These are phyloP conservation scores for Lophius piscatorius DNA, from an alignment of 2,113 vertebrate genomes.

Conservation along the genomic window DNA sequence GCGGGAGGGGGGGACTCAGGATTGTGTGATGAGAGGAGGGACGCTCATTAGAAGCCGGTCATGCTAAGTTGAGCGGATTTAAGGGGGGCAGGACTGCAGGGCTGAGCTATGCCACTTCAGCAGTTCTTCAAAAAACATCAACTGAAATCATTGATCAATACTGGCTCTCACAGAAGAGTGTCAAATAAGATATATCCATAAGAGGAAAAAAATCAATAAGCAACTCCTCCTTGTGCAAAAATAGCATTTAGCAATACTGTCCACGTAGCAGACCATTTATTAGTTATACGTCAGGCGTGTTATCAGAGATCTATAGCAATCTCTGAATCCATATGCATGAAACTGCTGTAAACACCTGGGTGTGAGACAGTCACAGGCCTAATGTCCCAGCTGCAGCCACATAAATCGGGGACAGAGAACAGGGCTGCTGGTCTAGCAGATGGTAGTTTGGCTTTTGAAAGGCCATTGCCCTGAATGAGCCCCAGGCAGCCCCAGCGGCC, in stretches of 20 bases:
- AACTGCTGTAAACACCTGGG: slow-evolving; percentile 57
- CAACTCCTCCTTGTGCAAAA: slow-evolving; percentile 39
- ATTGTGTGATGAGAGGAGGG: slow-evolving; percentile 70
- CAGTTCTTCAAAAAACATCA: slow-evolving; percentile 61
- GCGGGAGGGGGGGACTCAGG: slow-evolving; percentile 61
- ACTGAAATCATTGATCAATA: slow-evolving; percentile 62
- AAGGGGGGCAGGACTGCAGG: slow-evolving; percentile 54
- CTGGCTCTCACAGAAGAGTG: slow-evolving; percentile 27
- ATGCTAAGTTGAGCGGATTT: slow-evolving; percentile 70
- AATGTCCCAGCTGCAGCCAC: slow-evolving; percentile 49
- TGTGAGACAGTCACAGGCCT: slow-evolving; percentile 40
- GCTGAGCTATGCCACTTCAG: slow-evolving; percentile 56
- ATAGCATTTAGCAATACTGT: slow-evolving; percentile 42
- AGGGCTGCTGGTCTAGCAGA: slow-evolving; percentile 70
- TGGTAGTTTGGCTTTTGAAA: slow-evolving; percentile 76
- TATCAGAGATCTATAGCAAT: slow-evolving; percentile 51
- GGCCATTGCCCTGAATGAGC: slow-evolving; percentile 76
- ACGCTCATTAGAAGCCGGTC: slow-evolving; percentile 74
- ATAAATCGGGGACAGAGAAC: slow-evolving; percentile 44
- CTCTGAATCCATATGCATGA: slow-evolving; percentile 68
- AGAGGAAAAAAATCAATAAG: slow-evolving; percentile 46
- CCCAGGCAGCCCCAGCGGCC: slow-evolving; percentile 76
- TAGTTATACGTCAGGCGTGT: slow-evolving; percentile 41
- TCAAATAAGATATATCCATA: slow-evolving; percentile 57
- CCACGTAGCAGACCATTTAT: slow-evolving; percentile 44